A percentile compares a stretch with the other conserved stretches of the same genome.
phyloP scores from a whole-genome alignment of 2,888 invertebrate genomes.

The Lamellibrachia columna region DNA sequence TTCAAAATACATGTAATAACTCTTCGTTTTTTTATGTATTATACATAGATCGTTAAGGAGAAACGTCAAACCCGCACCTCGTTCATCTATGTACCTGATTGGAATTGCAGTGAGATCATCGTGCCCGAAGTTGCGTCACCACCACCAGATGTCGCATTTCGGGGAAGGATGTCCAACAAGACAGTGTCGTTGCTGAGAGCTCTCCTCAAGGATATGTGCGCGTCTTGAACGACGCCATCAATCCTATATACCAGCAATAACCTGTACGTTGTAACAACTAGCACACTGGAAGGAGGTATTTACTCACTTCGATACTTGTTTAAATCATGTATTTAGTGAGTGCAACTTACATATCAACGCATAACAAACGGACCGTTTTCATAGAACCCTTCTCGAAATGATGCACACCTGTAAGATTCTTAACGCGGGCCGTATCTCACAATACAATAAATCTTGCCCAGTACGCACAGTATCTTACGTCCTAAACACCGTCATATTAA shows the following conservation, averaged over 20 bases:
- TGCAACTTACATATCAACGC: too few species aligned
- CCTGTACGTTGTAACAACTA: not conserved
- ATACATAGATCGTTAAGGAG: not conserved
- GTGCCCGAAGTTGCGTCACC: not conserved
- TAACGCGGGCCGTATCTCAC: not conserved
- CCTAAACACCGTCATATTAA: too few species aligned
- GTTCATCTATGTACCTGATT: not conserved
- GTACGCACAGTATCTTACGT: too few species aligned
- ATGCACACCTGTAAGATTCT: not conserved
- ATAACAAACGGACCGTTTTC: not conserved
- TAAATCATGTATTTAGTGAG: too few species aligned
- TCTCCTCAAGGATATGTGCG: not conserved
- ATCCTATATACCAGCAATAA: not conserved
- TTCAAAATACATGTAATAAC: not conserved
- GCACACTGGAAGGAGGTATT: not conserved
- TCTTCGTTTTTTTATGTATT: not conserved
- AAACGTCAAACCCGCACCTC: not conserved
- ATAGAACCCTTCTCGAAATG: too few species aligned
- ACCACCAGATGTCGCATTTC: not conserved
- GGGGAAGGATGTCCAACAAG: not conserved
- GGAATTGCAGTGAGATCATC: constrained; percentile 20
- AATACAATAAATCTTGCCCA: too few species aligned
- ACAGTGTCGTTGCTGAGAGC: not conserved
- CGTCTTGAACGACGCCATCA: not conserved
- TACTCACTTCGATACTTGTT: not conserved